Evolutionary conservation across 1,140 invertebrate species (phyloP), one percentile per base, ranked within the genome.

Genomic region (Heliconius melpomene): DNA sequence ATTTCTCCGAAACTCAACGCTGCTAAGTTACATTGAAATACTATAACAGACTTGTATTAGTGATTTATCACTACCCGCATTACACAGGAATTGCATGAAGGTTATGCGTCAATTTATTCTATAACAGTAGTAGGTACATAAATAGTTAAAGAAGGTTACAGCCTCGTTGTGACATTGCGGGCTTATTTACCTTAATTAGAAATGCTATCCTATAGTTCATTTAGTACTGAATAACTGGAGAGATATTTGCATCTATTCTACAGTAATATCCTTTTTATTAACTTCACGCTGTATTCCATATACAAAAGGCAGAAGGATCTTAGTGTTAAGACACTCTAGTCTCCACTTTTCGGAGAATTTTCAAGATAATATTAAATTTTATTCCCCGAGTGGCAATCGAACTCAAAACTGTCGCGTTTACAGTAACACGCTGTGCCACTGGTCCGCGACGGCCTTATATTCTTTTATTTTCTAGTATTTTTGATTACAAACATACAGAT

Each of bases 171-270:
- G 60, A 66, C 60, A 66, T 66, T 66, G 60, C 11, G 11, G 60
- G 23, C 60, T 66, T 29, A 66, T 26, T 66, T 66, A n/a, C 23
- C 26, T 66, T 66, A 66, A 66, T 66, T 66, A 66, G 23, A 66
- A 66, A 66, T 66, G 60, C 23, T 13, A 5, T 26, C 23, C 26
- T 66, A n/a, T 29, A 26, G 54, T 60, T 60, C 1, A 60, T 60
- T 60, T 60, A 60, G 13, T 16, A 46, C 40, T 46, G 13, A 46
- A 16, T 16, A 46, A 46, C 40, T 46, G 0, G 16, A 46, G 40
- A 46, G 13, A 46, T 16, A 46, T 46, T 36, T 36, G 32, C 32
- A 46, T 40, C 0, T 40, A 46, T 40, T 40, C 40, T 40, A 40
- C 11, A 40, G 40, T 40, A 40, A 13, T 40, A 13, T 32, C 3